Base-by-base conservation (phyloP, 2,888 invertebrate genomes). In the Crioceris asparagi region DNA sequence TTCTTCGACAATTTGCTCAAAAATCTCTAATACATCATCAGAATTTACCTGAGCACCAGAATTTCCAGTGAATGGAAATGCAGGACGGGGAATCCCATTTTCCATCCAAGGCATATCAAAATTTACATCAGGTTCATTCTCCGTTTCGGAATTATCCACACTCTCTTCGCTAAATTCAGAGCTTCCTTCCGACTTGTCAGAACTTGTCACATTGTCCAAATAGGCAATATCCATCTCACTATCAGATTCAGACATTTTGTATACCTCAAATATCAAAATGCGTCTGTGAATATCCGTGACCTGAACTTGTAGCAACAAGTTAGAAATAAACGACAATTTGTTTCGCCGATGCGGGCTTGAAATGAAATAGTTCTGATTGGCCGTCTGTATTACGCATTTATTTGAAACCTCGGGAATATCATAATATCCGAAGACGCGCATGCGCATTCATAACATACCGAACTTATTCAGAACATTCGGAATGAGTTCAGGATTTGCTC, bases 91-190 rank as follows among this genome's bases (percentile, higher is more conserved):
- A 32, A 31, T 36, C 11, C 36, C 36, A 7, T 36, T 31, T 23
- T 36, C 23, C 17, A 23, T 21, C 25, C 36, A 36, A 12, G 32
- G 31, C 8, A 36, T 17, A 32, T 32, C 36, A 29, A 29, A 29
- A 29, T 29, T n/a, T 11, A 30, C 32, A 30, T 29, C 29, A 15
- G 25, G 12, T 12, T 35, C 35, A 11, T n/a, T 12, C 11, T 29
- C 29, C 10, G 21, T 7, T 29, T 12, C 14, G 6, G 6, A 29
- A 12, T 11, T 11, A 29, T n/a, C n/a, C n/a, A 6, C 6, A 11
- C 29, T 12, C 6, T 29, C 11, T 29, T 5, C 11, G n/a, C 11
- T 29, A 7, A 6, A 6, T 12, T 29, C 11, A n/a, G n/a, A n/a
- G 7, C 14, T n/a, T 29, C 6, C 6, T 12, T 29, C 29, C 14